phyloP scores from a whole-genome alignment of 2,113 vertebrate genomes.

The Eleginops maclovinus region DNA sequence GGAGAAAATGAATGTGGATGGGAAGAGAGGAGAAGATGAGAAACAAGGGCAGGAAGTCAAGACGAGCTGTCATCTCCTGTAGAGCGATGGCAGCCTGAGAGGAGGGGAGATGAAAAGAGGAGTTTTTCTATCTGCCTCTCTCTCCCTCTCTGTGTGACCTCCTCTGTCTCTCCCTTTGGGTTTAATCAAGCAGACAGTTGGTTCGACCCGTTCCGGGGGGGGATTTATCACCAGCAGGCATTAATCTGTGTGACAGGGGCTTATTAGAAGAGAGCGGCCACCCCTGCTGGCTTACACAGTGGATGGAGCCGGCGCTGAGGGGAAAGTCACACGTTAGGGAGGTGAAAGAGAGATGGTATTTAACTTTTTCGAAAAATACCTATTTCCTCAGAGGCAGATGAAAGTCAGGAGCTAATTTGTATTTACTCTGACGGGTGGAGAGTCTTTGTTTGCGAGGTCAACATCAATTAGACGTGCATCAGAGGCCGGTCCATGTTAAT shows the following conservation, averaged over 20 bases:
- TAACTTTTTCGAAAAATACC: constrained; percentile 23
- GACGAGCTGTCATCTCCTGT: constrained; percentile 54
- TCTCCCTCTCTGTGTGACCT: constrained; percentile 30
- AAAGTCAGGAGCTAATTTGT: neutral
- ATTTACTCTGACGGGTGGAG: constrained; percentile 34
- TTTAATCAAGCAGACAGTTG: constrained; percentile 71
- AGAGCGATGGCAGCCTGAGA: constrained; percentile 44
- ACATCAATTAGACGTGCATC: constrained; percentile 22
- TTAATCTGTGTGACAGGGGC: constrained; percentile 74
- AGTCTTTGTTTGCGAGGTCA: constrained; percentile 49
- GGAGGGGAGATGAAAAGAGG: constrained; percentile 51
- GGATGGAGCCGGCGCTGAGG: constrained; percentile 60
- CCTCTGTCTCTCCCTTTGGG: constrained; percentile 49
- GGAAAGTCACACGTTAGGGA: constrained; percentile 61
- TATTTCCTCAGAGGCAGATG: neutral
- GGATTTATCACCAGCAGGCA: constrained; percentile 53
- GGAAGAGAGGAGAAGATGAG: constrained; percentile 37
- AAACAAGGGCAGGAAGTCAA: constrained; percentile 49
- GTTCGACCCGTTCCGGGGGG: constrained; percentile 46
- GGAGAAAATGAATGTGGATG: constrained; percentile 37
- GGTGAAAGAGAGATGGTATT: neutral
- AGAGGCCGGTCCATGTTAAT: constrained; percentile 14
- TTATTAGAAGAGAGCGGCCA: constrained; percentile 68
- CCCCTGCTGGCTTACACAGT: constrained; percentile 69
- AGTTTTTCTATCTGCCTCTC: constrained; percentile 24